Evolutionary conservation across 2,797 vertebrate species (phyloP), one percentile per base, ranked within the genome.

Genomic region (Xyrichtys novacula): DNA sequence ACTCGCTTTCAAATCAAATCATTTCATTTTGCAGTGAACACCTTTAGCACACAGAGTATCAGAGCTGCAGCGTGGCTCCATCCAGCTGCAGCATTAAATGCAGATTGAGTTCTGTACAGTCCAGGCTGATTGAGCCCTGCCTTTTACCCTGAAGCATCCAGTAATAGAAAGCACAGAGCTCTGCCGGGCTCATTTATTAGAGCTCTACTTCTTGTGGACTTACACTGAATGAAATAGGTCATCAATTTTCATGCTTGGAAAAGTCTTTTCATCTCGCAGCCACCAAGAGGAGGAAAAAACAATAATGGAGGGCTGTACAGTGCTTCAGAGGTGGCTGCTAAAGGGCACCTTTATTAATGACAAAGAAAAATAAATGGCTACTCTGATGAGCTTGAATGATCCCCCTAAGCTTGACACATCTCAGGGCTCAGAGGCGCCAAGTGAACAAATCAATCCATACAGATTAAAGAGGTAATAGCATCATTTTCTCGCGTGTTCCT

Each of bases 1-100:
- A 78, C 81, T 77, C 70, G 79, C 67, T 72, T 76, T 88, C 61
- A 78, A 72, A 82, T 85, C 64, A 69, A 75, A 72, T 62, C 49
- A 71, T 61, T n/a, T 76, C 31, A 22, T 69, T 65, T 43, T 23
- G 11, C 72, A 22, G 49, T 1, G 5, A 6, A 17, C 54, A 74
- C 72, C 53, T 64, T 36, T 11, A 71, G 78, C 36, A 48, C 4
- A 34, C 11, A 56, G 62, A 59, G 32, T 7, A 32, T 65, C 28
- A 8, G 19, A 44, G 61, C 12, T 7, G 39, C 42, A 9, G 55
- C 38, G 29, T 16, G 22, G 56, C 57, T 66, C 47, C 38, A 50
- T 72, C 34, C 23, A 43, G 59, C 38, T 39, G 39, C 65, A 48
- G 65, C 67, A 28, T 53, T 54, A 59, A 44, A 39, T 28, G 40